Evolutionary conservation across 2,113 vertebrate species (phyloP).

Genomic region (Rhea pennata): DNA sequence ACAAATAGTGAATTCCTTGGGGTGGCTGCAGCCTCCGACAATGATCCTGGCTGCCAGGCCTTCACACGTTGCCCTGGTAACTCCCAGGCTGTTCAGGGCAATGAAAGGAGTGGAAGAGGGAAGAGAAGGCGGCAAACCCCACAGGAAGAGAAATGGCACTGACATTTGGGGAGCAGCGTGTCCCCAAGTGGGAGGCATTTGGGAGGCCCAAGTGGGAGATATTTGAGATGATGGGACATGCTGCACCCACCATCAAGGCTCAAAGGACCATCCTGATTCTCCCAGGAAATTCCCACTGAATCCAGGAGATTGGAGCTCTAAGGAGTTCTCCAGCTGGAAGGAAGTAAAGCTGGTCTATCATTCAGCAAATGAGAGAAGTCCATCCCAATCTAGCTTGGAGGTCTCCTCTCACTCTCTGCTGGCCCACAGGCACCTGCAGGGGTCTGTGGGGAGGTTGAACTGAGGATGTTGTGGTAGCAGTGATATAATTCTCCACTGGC

Average conservation of each 20-base stretch:
- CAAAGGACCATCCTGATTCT: neutral
- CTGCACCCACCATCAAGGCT: neutral
- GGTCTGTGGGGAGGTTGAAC: neutral
- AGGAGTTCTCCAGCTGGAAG: neutral
- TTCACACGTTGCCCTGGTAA: slow-evolving; percentile 75
- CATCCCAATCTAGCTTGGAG: neutral
- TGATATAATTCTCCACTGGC: neutral
- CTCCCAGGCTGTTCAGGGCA: slow-evolving; percentile 57
- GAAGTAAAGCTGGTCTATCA: neutral
- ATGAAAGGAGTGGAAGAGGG: slow-evolving; percentile 23
- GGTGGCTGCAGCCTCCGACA: slow-evolving; percentile 69
- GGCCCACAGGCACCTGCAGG: neutral
- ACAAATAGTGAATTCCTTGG: slow-evolving; percentile 83
- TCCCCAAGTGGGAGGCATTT: neutral
- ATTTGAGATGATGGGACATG: neutral
- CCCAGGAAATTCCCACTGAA: neutral
- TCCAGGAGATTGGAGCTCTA: neutral
- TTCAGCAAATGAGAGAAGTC: neutral
- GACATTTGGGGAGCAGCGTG: neutral
- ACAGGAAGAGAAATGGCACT: neutral
- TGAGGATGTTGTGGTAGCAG: neutral
- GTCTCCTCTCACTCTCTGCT: neutral
- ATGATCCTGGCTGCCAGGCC: slow-evolving; percentile 36
- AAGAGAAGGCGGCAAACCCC: slow-evolving; percentile 16
- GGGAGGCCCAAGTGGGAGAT: neutral